phyloP scores from a whole-genome alignment of 1,140 invertebrate species.

The Drosophila arizonae region DNA sequence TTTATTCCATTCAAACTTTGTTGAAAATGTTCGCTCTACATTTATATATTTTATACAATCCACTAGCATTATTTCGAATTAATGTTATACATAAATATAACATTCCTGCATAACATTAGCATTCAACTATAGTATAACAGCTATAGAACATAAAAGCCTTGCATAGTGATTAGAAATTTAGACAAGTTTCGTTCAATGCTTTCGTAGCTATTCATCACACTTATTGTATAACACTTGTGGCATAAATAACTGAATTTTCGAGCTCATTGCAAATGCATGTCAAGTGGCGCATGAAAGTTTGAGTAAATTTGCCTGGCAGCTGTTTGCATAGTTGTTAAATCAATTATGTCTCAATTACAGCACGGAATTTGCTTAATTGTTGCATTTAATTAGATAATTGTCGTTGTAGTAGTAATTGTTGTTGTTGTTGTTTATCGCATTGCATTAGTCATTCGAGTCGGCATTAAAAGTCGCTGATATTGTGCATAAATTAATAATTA shows the following conservation, averaged over 20 bases:
- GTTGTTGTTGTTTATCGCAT: conserved; percentile 10
- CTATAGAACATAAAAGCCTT: no score
- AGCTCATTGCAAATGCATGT: not conserved
- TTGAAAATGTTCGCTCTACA: no score
- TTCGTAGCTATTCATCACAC: not conserved
- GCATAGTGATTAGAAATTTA: no score
- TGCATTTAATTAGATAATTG: conserved; percentile 38
- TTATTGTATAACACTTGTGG: not conserved
- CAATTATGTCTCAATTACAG: conserved; percentile 24
- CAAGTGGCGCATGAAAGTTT: not conserved
- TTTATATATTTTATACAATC: no score
- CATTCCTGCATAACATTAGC: no score
- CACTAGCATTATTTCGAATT: no score
- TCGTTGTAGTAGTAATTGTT: conserved; percentile 8
- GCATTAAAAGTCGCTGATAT: conserved; percentile 9
- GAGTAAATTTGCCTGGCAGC: not conserved
- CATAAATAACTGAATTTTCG: not conserved
- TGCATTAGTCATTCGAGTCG: conserved; percentile 2
- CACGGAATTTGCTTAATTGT: conserved; percentile 34
- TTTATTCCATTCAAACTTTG: no score
- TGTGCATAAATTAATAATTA: conserved; percentile 48
- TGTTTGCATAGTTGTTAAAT: conserved; percentile 28
- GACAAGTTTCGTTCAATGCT: not conserved
- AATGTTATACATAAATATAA: no score
- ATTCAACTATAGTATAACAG: no score